These are phyloP conservation scores for Alitta virens DNA, from an alignment of 2,888 invertebrate genomes.

Conservation along the genomic window DNA sequence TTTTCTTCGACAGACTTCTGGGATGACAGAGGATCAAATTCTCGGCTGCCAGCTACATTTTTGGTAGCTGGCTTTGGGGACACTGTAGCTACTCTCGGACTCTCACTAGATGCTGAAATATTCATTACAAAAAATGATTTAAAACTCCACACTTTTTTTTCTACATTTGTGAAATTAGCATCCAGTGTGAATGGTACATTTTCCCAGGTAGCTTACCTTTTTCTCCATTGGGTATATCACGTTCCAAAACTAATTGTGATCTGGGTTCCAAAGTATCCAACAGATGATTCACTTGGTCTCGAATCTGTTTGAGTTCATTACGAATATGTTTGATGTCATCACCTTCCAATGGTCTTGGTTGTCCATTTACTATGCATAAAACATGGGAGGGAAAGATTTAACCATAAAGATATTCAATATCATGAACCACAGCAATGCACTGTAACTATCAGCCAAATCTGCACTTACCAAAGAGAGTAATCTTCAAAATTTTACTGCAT, in stretches of 20 bases:
- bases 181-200: too few relatives aligned
- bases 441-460: too few relatives aligned
- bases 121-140: background rate
- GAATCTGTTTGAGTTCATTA: constrained; percentile 60
- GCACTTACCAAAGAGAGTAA: constrained; percentile 64
- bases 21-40: constrained; percentile 65
- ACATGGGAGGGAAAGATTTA: background rate
- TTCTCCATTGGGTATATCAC: background rate
- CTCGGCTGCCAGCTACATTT: constrained; percentile 57
- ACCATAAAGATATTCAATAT: too few relatives aligned
- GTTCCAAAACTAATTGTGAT: background rate
- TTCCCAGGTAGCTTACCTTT: background rate
- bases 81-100: background rate
- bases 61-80: background rate
- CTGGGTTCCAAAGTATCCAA: constrained; percentile 62
- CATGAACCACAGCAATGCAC: too few relatives aligned
- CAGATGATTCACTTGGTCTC: constrained; percentile 65
- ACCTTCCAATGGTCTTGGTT: constrained; percentile 50
- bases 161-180: too few relatives aligned
- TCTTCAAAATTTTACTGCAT: constrained; percentile 66
- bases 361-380: constrained; percentile 51
- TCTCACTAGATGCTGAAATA: background rate
- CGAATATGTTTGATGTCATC: constrained; percentile 60
- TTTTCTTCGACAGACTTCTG: constrained; percentile 41
- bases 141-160: background rate